Conservation (phyloP, 2,113 vertebrate species). For the Tetrax tetrax region DNA sequence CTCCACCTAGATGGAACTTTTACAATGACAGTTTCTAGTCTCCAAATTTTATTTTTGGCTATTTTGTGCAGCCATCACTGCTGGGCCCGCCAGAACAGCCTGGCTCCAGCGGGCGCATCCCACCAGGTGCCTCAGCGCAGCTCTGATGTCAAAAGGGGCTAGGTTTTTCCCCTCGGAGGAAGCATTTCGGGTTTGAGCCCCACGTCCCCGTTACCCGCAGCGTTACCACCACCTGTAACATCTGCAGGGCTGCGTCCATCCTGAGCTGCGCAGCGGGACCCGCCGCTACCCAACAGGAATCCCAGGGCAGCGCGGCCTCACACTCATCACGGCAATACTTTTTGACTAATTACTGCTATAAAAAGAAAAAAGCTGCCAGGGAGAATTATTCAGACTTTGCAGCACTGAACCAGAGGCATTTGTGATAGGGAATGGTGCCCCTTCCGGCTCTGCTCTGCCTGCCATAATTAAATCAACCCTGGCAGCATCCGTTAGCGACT, state of each 20-base stretch:
- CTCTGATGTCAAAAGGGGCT: background rate
- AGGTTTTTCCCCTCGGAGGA: background rate
- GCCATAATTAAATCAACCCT: background rate
- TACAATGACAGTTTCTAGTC: background rate
- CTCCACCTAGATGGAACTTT: background rate
- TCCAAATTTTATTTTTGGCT: background rate
- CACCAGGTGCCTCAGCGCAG: background rate
- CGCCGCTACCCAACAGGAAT: background rate
- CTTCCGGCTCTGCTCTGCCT: background rate
- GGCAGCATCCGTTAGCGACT: background rate
- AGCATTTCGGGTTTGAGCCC: background rate
- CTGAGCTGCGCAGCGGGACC: rapidly evolving
- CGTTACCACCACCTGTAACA: background rate
- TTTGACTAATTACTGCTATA: conserved; percentile 15
- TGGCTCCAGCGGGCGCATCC: background rate
- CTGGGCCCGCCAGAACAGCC: background rate
- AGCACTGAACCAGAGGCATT: background rate
- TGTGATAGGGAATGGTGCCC: background rate
- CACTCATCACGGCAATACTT: background rate
- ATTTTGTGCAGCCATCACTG: background rate
- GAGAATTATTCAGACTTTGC: background rate
- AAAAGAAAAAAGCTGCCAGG: conserved; percentile 35
- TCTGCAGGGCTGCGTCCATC: background rate
- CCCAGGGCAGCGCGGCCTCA: background rate
- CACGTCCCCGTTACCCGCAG: background rate